phyloP scores from a whole-genome alignment of 2,797 vertebrate genomes.

The Bovichtus diacanthus region DNA sequence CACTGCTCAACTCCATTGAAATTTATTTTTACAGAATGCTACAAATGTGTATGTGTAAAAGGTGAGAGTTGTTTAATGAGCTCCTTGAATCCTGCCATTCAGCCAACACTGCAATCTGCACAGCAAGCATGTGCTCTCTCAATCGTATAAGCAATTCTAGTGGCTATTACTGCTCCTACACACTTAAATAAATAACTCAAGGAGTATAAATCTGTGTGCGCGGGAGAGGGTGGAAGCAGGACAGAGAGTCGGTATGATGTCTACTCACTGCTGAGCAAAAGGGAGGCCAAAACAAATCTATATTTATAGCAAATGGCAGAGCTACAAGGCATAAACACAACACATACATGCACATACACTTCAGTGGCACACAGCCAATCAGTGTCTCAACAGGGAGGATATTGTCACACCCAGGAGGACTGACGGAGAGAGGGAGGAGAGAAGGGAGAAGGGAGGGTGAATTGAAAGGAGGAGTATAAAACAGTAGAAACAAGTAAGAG shows the following conservation, averaged over 20 bases:
- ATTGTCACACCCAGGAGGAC: constrained; percentile 26
- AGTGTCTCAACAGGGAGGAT: constrained; percentile 37
- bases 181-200: constrained; percentile 62
- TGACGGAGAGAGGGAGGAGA: constrained; percentile 4
- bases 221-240: constrained; percentile 16
- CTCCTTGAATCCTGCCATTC: constrained; percentile 17
- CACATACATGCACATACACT: background rate
- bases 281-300: constrained; percentile 11
- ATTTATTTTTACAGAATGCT: constrained; percentile 4
- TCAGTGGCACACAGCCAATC: constrained; percentile 25
- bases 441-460: background rate
- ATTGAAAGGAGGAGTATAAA: background rate
- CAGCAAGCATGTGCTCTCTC: constrained; percentile 18
- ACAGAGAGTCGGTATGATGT: constrained; percentile 29
- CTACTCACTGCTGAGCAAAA: constrained; percentile 32
- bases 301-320: constrained; percentile 40
- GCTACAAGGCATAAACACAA: constrained; percentile 1
- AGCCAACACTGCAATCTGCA: constrained; percentile 37
- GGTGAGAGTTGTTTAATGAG: constrained; percentile 21
- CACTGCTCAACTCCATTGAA: background rate
- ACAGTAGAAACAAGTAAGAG: constrained; percentile 1
- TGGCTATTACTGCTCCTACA: constrained; percentile 51
- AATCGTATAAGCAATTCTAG: constrained; percentile 56
- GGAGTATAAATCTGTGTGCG: constrained; percentile 49
- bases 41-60: background rate